These are phyloP conservation scores for Cololabis saira DNA, from an alignment of 2,113 vertebrate species.

Conservation along the genomic window DNA sequence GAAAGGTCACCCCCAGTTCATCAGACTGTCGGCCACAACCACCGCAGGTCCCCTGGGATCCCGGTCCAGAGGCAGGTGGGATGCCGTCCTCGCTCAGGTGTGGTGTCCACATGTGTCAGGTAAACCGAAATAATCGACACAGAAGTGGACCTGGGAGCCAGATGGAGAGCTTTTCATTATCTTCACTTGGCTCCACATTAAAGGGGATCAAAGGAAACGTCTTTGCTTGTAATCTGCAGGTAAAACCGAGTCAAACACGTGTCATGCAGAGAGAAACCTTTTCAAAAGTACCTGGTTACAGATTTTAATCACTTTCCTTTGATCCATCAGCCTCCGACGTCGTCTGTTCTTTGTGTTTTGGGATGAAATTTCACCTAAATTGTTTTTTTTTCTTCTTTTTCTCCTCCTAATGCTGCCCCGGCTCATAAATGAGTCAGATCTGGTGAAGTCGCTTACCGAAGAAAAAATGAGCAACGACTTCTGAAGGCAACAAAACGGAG, in stretches of 20 bases:
- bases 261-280: constrained; percentile 14
- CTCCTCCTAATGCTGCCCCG: constrained; percentile 45
- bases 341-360: constrained; percentile 42
- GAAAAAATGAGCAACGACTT: constrained; percentile 34
- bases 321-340: constrained; percentile 26
- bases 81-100: constrained; percentile 71
- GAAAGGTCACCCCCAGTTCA: constrained; percentile 59
- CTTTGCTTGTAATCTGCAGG: constrained; percentile 7
- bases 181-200: constrained; percentile 20
- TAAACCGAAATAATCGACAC: constrained; percentile 55
- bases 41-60: constrained; percentile 55
- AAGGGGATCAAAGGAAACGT: constrained; percentile 24
- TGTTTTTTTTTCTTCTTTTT: constrained; percentile 30
- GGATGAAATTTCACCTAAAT: constrained; percentile 36
- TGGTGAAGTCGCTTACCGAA: constrained; percentile 19
- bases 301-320: constrained; percentile 16
- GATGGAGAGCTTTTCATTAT: constrained; percentile 42
- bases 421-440: constrained; percentile 48
- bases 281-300: neutral
- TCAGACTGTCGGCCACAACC: constrained; percentile 55
- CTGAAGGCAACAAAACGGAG: constrained; percentile 30
- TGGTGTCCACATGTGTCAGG: constrained; percentile 69
- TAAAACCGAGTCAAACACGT: constrained; percentile 17
- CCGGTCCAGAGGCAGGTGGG: constrained; percentile 66
- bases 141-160: constrained; percentile 40